These are phyloP conservation scores for Anomalospiza imberbis DNA, from an alignment of 2,797 vertebrate genomes.

Conservation along the genomic window DNA sequence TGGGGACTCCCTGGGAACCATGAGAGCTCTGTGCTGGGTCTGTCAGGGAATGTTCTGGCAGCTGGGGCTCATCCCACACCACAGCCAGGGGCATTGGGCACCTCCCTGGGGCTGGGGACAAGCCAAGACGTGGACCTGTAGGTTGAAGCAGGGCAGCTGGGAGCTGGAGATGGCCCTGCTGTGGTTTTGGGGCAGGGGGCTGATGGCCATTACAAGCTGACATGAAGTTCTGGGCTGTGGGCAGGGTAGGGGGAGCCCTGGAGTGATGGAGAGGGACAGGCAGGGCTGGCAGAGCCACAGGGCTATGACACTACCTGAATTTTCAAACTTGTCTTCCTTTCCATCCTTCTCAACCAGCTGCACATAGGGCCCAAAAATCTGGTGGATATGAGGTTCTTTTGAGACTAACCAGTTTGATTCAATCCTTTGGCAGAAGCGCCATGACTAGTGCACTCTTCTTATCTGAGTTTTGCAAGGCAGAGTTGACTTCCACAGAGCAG, in stretches of 20 bases:
- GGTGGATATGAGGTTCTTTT: neutral
- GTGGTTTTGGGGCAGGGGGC: neutral
- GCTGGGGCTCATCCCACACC: neutral
- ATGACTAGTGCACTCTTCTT: neutral
- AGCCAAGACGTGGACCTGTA: neutral
- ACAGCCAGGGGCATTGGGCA: neutral
- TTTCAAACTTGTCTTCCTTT: neutral
- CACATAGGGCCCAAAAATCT: neutral
- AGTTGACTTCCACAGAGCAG: neutral
- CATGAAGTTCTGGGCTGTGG: neutral
- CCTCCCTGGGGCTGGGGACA: neutral
- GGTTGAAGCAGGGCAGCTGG: neutral
- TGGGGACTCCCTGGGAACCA: neutral
- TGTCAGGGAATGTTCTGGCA: neutral
- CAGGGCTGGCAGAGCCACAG: neutral
- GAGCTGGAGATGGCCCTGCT: neutral
- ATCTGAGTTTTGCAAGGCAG: neutral
- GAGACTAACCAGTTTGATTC: neutral
- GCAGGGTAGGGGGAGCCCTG: neutral
- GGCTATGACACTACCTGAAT: neutral
- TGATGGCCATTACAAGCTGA: neutral
- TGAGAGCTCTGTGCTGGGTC: neutral
- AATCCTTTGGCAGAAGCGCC: rapidly evolving
- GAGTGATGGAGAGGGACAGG: neutral
- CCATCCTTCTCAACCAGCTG: neutral